Percentiles rank a stretch among this genome's conserved stretches.
Conservation (phyloP, 2,113 vertebrate genomes). For the Zosterops borbonicus region DNA sequence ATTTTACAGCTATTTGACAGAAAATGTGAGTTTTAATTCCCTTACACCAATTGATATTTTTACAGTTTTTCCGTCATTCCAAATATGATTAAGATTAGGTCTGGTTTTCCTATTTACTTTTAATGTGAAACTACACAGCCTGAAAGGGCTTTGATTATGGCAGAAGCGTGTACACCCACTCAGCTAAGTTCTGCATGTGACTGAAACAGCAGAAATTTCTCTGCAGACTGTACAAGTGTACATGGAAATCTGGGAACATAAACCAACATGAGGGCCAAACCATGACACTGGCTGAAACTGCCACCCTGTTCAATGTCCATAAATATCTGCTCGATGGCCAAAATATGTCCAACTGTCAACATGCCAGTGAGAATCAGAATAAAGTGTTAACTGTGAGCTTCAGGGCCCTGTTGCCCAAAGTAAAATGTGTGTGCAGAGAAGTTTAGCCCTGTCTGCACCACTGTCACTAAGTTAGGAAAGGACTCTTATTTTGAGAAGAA, state of each 20-base stretch:
- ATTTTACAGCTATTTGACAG: neutral
- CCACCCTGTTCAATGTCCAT: neutral
- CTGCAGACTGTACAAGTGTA: neutral
- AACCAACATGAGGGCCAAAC: neutral
- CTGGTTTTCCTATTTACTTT: neutral
- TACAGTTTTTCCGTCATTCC: neutral
- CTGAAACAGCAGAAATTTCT: neutral
- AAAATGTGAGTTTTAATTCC: neutral
- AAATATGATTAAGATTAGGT: neutral
- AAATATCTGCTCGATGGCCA: neutral
- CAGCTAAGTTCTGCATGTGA: neutral
- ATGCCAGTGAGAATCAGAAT: neutral
- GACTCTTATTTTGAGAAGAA: neutral
- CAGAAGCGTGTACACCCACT: fast-evolving
- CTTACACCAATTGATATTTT: neutral
- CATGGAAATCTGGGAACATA: neutral
- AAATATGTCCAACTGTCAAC: neutral
- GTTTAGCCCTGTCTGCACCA: neutral
- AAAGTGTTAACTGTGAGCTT: neutral
- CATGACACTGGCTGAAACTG: neutral
- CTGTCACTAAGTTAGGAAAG: neutral
- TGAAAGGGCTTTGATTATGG: neutral
- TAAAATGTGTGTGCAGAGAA: neutral
- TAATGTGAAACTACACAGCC: neutral
- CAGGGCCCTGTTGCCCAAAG: neutral